Conservation (phyloP, 2,888 invertebrate genomes). For the Ryuthela nishihirai region DNA sequence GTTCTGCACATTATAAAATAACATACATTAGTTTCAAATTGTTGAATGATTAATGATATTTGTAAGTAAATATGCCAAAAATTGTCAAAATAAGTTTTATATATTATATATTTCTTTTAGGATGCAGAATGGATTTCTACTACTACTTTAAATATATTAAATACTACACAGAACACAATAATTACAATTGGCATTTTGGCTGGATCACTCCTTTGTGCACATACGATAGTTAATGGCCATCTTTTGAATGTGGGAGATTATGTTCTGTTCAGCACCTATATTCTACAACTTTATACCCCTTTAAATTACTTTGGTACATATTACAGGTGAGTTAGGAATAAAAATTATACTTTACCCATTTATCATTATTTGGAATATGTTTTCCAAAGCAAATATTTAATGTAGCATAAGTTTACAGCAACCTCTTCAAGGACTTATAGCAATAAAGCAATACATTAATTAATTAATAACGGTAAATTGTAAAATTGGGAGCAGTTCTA, state of each 20-base stretch:
- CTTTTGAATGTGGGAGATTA: conserved; percentile 89
- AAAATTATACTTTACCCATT: too few species aligned
- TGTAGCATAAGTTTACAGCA: too few species aligned
- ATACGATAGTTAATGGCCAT: conserved; percentile 67
- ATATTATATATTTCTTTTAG: conserved; percentile 55
- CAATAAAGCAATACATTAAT: too few species aligned
- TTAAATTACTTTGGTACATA: conserved; percentile 98
- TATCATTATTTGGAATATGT: too few species aligned
- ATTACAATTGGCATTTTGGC: conserved; percentile 78
- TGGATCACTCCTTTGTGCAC: conserved; percentile 84
- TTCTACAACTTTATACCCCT: conserved; percentile 90
- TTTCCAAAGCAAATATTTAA: too few species aligned
- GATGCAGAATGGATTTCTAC: conserved; percentile 83
- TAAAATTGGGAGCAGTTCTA: too few species aligned
- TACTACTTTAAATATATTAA: conserved; percentile 81
- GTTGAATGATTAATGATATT: background rate
- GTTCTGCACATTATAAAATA: too few species aligned
- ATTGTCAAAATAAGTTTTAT: background rate
- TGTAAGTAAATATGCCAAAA: background rate
- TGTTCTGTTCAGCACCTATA: conserved; percentile 90
- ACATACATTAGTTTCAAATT: background rate
- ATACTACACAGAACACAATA: conserved; percentile 84
- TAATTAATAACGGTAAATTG: too few species aligned
- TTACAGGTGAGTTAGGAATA: conserved; percentile 81
- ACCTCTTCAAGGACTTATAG: too few species aligned